Conservation (phyloP, 2,797 vertebrate genomes). For the Emys orbicularis region DNA sequence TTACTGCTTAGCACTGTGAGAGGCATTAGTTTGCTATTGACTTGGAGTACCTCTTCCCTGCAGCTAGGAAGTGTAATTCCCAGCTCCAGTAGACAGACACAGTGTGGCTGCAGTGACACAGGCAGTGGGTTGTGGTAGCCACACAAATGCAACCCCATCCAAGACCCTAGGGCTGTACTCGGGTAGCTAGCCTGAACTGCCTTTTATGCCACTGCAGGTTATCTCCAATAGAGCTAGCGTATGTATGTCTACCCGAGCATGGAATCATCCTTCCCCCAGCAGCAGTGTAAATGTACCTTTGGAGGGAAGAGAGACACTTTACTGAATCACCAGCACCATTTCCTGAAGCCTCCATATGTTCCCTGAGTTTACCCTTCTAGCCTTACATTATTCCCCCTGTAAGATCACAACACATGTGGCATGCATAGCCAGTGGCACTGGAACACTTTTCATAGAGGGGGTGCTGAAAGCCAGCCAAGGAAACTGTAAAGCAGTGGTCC, state of each 20-base stretch:
- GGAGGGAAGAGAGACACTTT: neutral
- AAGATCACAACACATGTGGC: neutral
- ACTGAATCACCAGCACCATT: neutral
- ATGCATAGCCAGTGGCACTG: neutral
- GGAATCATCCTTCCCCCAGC: neutral
- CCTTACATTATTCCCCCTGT: neutral
- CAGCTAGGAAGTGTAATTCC: neutral
- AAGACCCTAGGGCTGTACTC: neutral
- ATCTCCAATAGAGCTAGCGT: neutral
- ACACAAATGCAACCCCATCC: neutral
- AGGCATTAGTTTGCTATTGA: neutral
- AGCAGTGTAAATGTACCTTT: neutral
- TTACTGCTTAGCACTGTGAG: neutral
- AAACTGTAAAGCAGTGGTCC: too few species aligned
- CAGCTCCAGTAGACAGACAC: neutral
- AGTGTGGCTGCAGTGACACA: neutral
- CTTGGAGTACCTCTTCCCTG: neutral
- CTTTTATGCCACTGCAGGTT: too few species aligned
- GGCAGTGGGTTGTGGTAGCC: neutral
- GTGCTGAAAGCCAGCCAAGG: too few species aligned
- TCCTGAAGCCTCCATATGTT: neutral
- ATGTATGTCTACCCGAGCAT: neutral
- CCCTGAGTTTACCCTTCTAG: neutral
- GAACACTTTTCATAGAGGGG: too few species aligned
- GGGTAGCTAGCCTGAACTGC: neutral